Evolutionary conservation across 2,797 vertebrate genomes (phyloP), one percentile per base, ranked within the genome.

Genomic region (Ctenochaetus hawaiiensis): DNA sequence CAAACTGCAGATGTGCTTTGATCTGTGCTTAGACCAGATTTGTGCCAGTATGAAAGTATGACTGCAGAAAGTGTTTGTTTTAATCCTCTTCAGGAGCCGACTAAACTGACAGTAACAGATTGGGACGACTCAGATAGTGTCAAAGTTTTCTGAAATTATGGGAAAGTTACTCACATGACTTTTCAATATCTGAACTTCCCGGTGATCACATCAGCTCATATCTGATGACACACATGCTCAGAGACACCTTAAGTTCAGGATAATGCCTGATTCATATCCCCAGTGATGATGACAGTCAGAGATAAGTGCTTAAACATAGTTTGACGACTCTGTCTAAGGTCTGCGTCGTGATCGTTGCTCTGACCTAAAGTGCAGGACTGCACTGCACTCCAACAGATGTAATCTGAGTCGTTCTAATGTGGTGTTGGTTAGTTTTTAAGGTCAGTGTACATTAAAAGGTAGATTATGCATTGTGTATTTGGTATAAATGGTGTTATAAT

Each of bases 301-400:
- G 20, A 51, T 49, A 16, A 71, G 77, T 34, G 60, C 47, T 43
- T 54, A 68, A 80, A 72, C 41, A 62, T 77, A 77, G 54, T 80
- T 64, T 71, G 64, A 69, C 59, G 18, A 26, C 57, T 73, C 59
- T 45, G 4, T 69, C 54, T n/a, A 22, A 18, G 34, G 45, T 53
- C 61, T 71, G 30, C 51, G 20, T 18, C 3, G 47, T 68, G 30
- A 68, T 70, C 71, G 53, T 65, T 56, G 49, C 57, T 69, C 18
- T 26, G 76, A 78, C 78, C 66, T 66, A 57, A 80, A 78, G 60
- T 76, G 37, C 58, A 13, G 4, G 12, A 63, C 43, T 34, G 10
- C 26, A 53, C 26, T 16, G 1, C 61, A 54, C 49, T 44, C 17
- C 6, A 16, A 54, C 57, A 56, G 52, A n/a, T 67, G 44, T 54